A percentile compares a stretch with the other conserved stretches of the same genome.
These are phyloP conservation scores for Anguilla anguilla DNA, from an alignment of 2,797 vertebrate genomes.

Conservation along the genomic window DNA sequence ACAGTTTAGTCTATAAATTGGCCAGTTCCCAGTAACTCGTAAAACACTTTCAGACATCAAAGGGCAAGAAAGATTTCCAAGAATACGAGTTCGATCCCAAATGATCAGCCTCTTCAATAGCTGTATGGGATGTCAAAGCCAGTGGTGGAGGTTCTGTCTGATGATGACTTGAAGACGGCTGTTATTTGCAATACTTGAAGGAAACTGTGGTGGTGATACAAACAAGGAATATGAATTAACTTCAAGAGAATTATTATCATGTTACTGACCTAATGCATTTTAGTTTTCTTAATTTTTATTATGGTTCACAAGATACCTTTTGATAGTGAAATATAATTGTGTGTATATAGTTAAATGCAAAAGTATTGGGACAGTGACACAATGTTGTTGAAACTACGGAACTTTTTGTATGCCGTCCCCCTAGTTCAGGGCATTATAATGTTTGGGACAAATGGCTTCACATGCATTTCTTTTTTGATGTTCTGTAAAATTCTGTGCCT, in stretches of 20 bases:
- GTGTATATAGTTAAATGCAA: background rate
- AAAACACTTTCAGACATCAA: slow-evolving; percentile 1
- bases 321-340: background rate
- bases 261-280: background rate
- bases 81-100: background rate
- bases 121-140: background rate
- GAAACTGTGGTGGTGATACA: background rate
- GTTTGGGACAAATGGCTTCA: too few relatives aligned
- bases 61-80: slow-evolving; percentile 14
- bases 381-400: too few relatives aligned
- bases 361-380: background rate
- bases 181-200: background rate
- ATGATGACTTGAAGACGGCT: background rate
- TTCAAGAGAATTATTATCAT: background rate
- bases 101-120: background rate
- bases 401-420: too few relatives aligned
- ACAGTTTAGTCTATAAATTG: slow-evolving; percentile 18
- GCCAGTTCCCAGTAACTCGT: background rate
- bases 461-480: too few relatives aligned
- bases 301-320: background rate
- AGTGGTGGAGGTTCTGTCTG: background rate
- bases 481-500: background rate
- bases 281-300: background rate
- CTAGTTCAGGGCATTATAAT: too few relatives aligned
- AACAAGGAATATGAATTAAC: background rate